Conservation (phyloP, 1,140 invertebrate genomes). For the Hestina assimilis region DNA sequence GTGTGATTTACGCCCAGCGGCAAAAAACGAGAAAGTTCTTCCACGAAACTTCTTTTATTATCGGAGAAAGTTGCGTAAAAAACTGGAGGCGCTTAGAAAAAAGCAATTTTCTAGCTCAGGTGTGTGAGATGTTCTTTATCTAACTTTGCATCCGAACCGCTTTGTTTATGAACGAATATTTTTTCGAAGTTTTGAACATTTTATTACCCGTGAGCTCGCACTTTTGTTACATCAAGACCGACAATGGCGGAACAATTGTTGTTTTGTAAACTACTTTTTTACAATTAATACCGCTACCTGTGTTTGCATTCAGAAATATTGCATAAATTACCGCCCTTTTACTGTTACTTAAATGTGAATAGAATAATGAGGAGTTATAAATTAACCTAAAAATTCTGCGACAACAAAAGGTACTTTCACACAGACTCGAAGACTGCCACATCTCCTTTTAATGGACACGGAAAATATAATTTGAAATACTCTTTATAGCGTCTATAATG, state of each 20-base stretch:
- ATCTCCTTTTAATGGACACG: slow-evolving; percentile 71
- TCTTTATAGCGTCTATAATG: slow-evolving; percentile 73
- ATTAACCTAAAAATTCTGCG: slow-evolving; percentile 5
- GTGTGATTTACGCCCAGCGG: slow-evolving; percentile 59
- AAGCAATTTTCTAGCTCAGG: slow-evolving; percentile 78
- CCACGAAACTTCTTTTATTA: slow-evolving; percentile 76
- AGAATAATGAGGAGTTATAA: slow-evolving; percentile 25
- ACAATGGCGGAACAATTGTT: slow-evolving; percentile 56
- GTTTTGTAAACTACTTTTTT: slow-evolving; percentile 65
- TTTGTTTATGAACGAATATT: slow-evolving; percentile 76
- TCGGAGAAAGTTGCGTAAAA: slow-evolving; percentile 77
- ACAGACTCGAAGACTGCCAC: slow-evolving; percentile 46
- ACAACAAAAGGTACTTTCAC: slow-evolving; percentile 37
- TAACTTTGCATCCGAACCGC: slow-evolving; percentile 76
- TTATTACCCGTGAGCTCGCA: slow-evolving; percentile 69
- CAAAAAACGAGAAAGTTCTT: slow-evolving; percentile 72
- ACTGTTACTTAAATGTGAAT: slow-evolving; percentile 23
- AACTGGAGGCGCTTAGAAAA: slow-evolving; percentile 76
- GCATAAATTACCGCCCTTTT: slow-evolving; percentile 34
- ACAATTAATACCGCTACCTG: slow-evolving; percentile 61
- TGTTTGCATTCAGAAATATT: slow-evolving; percentile 42
- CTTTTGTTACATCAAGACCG: slow-evolving; percentile 60
- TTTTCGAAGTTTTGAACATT: slow-evolving; percentile 77
- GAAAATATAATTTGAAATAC: slow-evolving; percentile 76
- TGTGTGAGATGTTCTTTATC: slow-evolving; percentile 78